These are phyloP conservation scores for Lepidurus arcticus DNA, from an alignment of 1,140 invertebrate genomes.

Conservation along the genomic window DNA sequence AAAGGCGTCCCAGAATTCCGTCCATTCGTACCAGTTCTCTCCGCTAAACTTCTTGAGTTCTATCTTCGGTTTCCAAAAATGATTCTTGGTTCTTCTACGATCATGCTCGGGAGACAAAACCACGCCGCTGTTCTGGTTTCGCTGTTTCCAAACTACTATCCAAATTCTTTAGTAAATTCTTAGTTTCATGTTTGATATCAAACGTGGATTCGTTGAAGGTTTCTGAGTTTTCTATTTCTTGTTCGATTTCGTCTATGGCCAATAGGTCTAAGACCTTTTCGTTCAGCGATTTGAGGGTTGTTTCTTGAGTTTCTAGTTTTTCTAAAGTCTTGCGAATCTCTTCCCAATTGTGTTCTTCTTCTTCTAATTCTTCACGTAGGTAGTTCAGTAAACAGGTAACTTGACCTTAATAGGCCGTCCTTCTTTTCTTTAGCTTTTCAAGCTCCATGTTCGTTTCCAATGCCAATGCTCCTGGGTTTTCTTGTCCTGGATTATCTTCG, in stretches of 20 bases:
- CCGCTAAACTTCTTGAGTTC: background rate
- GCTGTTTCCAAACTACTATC: background rate
- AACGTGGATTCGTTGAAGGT: background rate
- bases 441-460: background rate
- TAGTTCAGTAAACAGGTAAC: background rate
- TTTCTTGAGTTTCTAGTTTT: conserved; percentile 7
- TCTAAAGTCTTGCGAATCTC: background rate
- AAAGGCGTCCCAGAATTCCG: too few species aligned
- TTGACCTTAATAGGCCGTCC: background rate
- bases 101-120: background rate
- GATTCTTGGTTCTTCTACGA: background rate
- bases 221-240: background rate
- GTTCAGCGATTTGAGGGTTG: background rate
- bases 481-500: background rate
- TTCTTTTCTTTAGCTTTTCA: background rate
- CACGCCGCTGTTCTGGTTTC: background rate
- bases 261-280: background rate
- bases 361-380: background rate
- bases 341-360: background rate
- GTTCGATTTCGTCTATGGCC: background rate
- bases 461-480: background rate
- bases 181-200: background rate
- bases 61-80: background rate
- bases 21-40: background rate
- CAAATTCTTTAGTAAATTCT: conserved; percentile 2